A percentile compares a stretch with the other conserved stretches of the same genome.
These are phyloP conservation scores for Stegodyphus mimosarum DNA, from an alignment of 1,140 invertebrate species.

Conservation along the genomic window DNA sequence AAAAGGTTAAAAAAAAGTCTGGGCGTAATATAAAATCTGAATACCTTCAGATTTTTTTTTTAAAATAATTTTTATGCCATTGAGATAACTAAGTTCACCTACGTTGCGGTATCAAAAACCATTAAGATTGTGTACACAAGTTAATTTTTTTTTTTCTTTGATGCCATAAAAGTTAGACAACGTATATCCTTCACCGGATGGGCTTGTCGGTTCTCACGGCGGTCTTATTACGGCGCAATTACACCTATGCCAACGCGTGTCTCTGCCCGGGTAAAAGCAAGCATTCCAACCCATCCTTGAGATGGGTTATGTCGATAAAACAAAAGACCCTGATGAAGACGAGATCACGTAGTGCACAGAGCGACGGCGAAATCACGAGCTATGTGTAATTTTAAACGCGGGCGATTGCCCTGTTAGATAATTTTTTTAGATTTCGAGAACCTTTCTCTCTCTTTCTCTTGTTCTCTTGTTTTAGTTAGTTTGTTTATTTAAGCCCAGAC, in stretches of 20 bases:
- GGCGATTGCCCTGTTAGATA: constrained; percentile 23
- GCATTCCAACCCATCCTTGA: constrained; percentile 5
- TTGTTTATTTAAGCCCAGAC: background rate
- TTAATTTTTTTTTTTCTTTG: too few species aligned
- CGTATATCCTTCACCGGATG: too few species aligned
- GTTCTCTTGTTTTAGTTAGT: background rate
- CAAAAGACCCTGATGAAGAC: constrained; percentile 24
- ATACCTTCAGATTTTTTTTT: too few species aligned
- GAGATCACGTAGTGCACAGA: constrained; percentile 22
- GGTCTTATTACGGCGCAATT: constrained; percentile 20
- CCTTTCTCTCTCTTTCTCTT: background rate
- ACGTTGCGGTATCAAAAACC: too few species aligned
- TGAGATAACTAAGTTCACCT: too few species aligned
- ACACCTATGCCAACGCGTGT: constrained; percentile 10
- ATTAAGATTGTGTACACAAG: too few species aligned
- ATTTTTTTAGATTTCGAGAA: background rate
- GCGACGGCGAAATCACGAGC: constrained; percentile 32
- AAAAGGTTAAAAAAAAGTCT: too few species aligned
- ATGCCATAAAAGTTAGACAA: too few species aligned
- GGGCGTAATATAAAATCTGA: too few species aligned
- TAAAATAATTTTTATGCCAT: too few species aligned
- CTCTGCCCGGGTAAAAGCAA: constrained; percentile 24
- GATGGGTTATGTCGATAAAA: constrained; percentile 39
- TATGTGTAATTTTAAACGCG: constrained; percentile 42
- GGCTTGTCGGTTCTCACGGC: constrained; percentile 10